Conservation (phyloP, 2,797 vertebrate species). For the Oryzias sinensis region DNA sequence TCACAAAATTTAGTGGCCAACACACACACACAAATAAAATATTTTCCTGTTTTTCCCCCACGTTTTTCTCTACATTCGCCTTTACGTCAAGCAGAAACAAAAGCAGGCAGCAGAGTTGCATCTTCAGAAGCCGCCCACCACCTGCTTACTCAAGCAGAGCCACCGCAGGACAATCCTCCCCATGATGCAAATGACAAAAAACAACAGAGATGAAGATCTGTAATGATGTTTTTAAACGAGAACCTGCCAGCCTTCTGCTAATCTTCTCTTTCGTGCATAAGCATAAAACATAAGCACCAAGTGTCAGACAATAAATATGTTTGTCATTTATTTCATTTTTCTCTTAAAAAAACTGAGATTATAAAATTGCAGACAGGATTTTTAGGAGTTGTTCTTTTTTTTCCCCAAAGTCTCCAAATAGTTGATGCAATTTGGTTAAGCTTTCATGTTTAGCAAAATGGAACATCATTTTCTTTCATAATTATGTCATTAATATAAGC, state of each 20-base stretch:
- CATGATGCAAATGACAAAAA: conserved; percentile 16
- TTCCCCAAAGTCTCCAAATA: background rate
- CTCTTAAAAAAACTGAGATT: no score
- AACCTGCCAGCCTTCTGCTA: conserved; percentile 5
- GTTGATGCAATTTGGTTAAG: conserved; percentile 7
- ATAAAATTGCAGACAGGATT: no score
- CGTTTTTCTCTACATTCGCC: no score
- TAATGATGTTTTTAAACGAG: conserved; percentile 21
- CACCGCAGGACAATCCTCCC: background rate
- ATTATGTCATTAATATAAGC: conserved; percentile 19
- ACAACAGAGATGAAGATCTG: conserved; percentile 22
- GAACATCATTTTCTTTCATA: conserved; percentile 15
- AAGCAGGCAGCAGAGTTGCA: background rate
- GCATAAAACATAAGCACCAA: background rate
- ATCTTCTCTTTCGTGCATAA: background rate
- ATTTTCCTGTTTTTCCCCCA: background rate
- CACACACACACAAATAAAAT: background rate
- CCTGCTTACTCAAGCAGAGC: conserved; percentile 1
- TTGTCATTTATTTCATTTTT: no score
- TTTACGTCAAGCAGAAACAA: background rate
- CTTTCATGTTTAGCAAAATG: conserved; percentile 20
- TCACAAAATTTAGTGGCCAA: no score
- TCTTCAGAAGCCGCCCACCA: background rate
- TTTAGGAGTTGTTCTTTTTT: no score
- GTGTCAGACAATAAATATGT: background rate